Percentiles rank a stretch among this genome's conserved stretches.
Evolutionary conservation across 2,113 vertebrate genomes (phyloP).

Genomic region (Albula goreensis): DNA sequence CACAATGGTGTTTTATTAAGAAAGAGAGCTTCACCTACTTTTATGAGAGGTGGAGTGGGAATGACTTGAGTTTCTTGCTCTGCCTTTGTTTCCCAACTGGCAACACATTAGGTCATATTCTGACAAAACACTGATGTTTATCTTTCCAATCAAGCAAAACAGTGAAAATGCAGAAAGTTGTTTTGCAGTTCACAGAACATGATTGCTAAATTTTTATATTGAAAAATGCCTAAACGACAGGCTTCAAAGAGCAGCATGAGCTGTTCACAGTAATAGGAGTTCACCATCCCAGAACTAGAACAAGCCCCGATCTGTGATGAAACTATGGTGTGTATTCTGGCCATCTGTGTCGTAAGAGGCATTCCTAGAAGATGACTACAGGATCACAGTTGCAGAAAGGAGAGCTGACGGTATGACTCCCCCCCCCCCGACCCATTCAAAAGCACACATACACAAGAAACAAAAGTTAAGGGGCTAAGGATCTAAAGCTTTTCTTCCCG

Average conservation of each 20-base stretch:
- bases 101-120: background rate
- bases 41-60: background rate
- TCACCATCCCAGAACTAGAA: background rate
- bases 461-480: background rate
- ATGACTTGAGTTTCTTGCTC: background rate
- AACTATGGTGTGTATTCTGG: slow-evolving; percentile 14
- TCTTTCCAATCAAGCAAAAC: background rate
- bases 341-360: slow-evolving; percentile 24
- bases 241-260: background rate
- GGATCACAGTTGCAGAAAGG: slow-evolving; percentile 26
- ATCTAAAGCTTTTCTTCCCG: background rate
- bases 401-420: background rate
- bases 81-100: no score
- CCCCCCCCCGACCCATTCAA: background rate
- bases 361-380: slow-evolving; percentile 41
- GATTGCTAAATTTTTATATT: background rate
- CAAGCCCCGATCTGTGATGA: background rate
- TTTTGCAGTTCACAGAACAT: background rate
- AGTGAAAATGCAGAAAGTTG: background rate
- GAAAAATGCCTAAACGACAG: background rate
- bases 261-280: background rate
- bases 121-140: background rate
- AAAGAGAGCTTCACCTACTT: background rate
- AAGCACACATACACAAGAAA: background rate
- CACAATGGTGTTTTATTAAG: background rate